Base-by-base conservation (phyloP, 2,113 vertebrate species). In the Caranx ignobilis region DNA sequence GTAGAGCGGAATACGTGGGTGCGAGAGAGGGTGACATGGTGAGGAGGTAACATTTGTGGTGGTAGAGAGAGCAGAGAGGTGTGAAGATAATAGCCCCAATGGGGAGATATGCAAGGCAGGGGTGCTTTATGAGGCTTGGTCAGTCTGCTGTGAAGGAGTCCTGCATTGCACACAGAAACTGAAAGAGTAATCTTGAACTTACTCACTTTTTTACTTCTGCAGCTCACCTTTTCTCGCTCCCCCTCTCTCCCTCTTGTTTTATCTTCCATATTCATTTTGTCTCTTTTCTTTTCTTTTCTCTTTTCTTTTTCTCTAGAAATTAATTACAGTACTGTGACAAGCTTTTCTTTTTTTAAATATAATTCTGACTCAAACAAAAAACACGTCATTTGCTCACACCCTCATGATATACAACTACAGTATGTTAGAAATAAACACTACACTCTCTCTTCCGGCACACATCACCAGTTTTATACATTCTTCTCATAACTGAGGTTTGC, bases 1-100 rank as follows among this genome's bases (percentile, higher is more conserved):
- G 68, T 26, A 73, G 73, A 72, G 87, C 31, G 39, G 21, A 52
- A 48, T 66, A 77, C 78, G 85, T 56, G 68, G 72, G 63, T 41
- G 80, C 64, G 85, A 62, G 82, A 62, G 82, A 73, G 69, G 84
- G 86, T 65, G 86, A 83, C 57, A 35, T 43, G 77, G 80, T 79
- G 81, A 63, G 75, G 83, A 68, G 88, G 82, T 79, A 84, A 77
- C 45, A 45, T 87, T 61, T 80, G 87, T 77, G 82, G 68, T 75
- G 77, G 73, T 74, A 85, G 72, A 85, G 26, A 83, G 69, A 41
- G 88, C 92, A 94, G 41, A 81, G 87, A 91, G 90, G 90, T 93
- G 91, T 93, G 92, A 93, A 94, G 91, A 92, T 94, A 95, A 94
- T 94, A 88, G 84, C 86, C 91, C 92, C 89, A 79, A 56, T 79